A percentile compares a stretch with the other conserved stretches of the same genome.
Conservation (phyloP, 2,888 invertebrate species). For the Gisinianus flammeolus region DNA sequence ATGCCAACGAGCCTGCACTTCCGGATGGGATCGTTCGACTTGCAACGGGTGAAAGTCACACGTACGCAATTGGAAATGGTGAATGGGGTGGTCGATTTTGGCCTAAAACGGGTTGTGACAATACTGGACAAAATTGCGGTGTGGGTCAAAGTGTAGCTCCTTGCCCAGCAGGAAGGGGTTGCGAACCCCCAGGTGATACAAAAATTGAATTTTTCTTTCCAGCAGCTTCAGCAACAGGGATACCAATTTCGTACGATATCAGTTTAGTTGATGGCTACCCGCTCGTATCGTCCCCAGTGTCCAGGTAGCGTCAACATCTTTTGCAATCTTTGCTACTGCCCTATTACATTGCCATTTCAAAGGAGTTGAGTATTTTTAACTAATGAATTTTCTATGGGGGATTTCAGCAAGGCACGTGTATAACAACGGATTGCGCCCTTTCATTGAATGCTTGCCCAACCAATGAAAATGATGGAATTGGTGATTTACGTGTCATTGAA, state of each 20-base stretch:
- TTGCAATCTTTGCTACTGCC: too few species aligned
- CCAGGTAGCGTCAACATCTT: conserved; percentile 21
- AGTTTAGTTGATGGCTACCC: conserved; percentile 66
- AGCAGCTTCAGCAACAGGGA: conserved; percentile 61
- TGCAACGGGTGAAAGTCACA: background rate
- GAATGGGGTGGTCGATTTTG: conserved; percentile 48
- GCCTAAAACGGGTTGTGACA: conserved; percentile 35
- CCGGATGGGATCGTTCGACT: conserved; percentile 29
- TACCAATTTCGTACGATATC: conserved; percentile 65
- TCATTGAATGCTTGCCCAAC: conserved; percentile 45
- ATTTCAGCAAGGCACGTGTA: conserved; percentile 45
- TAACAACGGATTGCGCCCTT: conserved; percentile 46
- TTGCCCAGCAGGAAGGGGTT: conserved; percentile 9
- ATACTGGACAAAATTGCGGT: conserved; percentile 25
- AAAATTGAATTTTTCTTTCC: conserved; percentile 55
- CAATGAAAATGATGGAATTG: conserved; percentile 46
- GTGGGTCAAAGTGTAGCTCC: conserved; percentile 13
- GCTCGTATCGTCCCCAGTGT: conserved; percentile 58
- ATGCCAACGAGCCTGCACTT: conserved; percentile 35
- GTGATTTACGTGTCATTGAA: conserved; percentile 49
- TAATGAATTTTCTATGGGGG: background rate
- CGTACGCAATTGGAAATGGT: conserved; percentile 40
- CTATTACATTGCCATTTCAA: background rate
- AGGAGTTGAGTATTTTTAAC: background rate
- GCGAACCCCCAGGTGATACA: conserved; percentile 54